Base-by-base conservation (phyloP, 2,797 vertebrate genomes). In the Phoebastria nigripes region DNA sequence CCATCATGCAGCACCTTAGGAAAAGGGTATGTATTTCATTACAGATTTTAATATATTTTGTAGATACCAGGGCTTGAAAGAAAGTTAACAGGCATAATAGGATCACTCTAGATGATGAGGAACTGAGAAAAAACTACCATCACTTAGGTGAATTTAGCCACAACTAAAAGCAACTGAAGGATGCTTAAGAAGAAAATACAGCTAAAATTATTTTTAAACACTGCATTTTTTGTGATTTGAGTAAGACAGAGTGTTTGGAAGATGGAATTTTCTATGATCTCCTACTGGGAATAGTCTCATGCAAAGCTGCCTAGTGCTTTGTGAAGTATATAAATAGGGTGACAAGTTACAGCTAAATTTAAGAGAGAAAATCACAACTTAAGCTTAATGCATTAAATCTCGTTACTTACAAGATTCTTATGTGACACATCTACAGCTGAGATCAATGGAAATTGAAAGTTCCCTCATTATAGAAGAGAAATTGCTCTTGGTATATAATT, bases 281-380 rank as follows among this genome's bases (percentile, higher is more conserved):
- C 70, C 88, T 55, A 3, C 52, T 84, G 94, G 89, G 94, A 96
- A 73, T 18, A 84, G 51, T 62, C 63, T 89, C 55, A 62, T 87
- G 81, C 82, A 84, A 84, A 93, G 71, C 81, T 93, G 73, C 77
- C 83, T 82, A 62, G 62, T 62, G 67, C 61, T 91, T 82, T 93
- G 70, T 90, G 87, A 83, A 72, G 65, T 90, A 70, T 69, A 90
- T 86, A 93, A 94, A 81, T 79, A 93, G 39, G 59, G 56, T 94
- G 95, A 87, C 92, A 94, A 62, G 79, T 89, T 88, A 91, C 61
- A 91, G 87, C 76, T 87, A 88, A 86, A 96, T 93, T 96, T 91
- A 90, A 95, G 76, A 72, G 59, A 82, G 56, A 90, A 94, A 79
- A 84, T 55, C 83, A 90, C 92, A 95, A 47, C 69, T 96, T 93